Conservation (phyloP, 1,140 invertebrate species). For the Drosophila malerkotliana region DNA sequence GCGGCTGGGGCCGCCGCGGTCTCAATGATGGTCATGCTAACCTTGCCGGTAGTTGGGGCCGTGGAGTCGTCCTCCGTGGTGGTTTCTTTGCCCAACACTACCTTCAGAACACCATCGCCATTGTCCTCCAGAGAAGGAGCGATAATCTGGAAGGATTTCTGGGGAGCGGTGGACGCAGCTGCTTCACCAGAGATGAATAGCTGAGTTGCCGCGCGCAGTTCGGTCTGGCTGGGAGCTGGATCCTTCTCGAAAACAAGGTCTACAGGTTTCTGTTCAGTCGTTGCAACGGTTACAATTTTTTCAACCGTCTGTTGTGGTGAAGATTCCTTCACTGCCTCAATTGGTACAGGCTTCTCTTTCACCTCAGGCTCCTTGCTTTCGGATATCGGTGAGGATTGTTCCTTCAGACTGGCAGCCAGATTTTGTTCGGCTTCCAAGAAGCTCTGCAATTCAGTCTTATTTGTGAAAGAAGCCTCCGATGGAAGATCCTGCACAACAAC, state of each 20-base stretch:
- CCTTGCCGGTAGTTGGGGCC: conserved; percentile 43
- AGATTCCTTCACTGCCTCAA: background rate
- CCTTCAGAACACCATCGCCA: conserved; percentile 68
- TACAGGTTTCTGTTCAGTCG: conserved; percentile 18
- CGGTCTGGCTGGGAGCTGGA: conserved; percentile 32
- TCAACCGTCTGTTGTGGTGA: background rate
- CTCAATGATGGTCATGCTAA: conserved; percentile 76
- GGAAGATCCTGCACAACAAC: background rate
- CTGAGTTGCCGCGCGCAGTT: conserved; percentile 70
- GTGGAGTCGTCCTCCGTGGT: conserved; percentile 15
- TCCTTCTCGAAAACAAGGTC: background rate
- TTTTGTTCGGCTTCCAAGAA: conserved; percentile 53
- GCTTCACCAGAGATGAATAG: conserved; percentile 76
- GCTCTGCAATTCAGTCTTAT: conserved; percentile 46
- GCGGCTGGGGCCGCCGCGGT: conserved; percentile 54
- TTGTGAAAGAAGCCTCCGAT: conserved; percentile 7
- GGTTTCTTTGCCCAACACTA: conserved; percentile 43
- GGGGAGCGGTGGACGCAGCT: conserved; percentile 42
- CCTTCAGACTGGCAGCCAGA: conserved; percentile 20
- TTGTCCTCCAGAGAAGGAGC: conserved; percentile 69
- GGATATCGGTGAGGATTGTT: conserved; percentile 9
- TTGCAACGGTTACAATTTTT: background rate
- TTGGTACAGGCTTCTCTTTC: background rate
- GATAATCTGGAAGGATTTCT: conserved; percentile 66
- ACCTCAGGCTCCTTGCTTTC: background rate